A percentile compares a stretch with the other conserved stretches of the same genome.
These are phyloP conservation scores for Phalacrocorax carbo DNA, from an alignment of 2,113 vertebrate genomes.

Conservation along the genomic window DNA sequence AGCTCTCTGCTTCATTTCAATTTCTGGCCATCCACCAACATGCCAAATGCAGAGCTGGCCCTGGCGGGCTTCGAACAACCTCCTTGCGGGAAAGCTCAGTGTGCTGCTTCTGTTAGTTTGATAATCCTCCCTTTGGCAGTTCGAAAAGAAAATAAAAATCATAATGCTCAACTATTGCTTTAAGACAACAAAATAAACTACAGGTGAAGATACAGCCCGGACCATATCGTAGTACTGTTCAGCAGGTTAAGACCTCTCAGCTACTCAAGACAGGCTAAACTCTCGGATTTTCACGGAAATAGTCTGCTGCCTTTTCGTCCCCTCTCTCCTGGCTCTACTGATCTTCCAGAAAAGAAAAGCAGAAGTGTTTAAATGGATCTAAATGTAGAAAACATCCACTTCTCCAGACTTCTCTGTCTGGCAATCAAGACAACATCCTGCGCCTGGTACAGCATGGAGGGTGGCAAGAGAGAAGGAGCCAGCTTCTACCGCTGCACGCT, in stretches of 20 bases:
- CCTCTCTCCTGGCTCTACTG: neutral
- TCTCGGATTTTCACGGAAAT: neutral
- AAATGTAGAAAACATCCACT: neutral
- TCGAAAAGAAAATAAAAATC: neutral
- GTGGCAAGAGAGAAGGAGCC: neutral
- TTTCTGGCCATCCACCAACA: neutral
- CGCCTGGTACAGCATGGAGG: neutral
- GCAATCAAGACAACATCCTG: neutral
- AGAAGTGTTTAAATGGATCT: neutral
- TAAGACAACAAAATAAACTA: neutral
- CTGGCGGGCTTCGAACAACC: neutral
- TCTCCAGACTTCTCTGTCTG: neutral
- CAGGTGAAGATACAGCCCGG: neutral
- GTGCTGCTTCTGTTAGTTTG: neutral
- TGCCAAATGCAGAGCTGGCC: neutral
- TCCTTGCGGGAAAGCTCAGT: neutral
- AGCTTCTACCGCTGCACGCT: neutral
- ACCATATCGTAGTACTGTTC: fast-evolving
- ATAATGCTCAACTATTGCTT: neutral
- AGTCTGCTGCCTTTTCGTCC: neutral
- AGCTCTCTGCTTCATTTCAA: neutral
- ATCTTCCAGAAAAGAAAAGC: neutral
- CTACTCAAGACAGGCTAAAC: neutral
- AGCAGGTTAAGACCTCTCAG: neutral
- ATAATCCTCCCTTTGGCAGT: neutral